Conservation (phyloP, 2,888 invertebrate genomes). For the Sclerodermus sp. region DNA sequence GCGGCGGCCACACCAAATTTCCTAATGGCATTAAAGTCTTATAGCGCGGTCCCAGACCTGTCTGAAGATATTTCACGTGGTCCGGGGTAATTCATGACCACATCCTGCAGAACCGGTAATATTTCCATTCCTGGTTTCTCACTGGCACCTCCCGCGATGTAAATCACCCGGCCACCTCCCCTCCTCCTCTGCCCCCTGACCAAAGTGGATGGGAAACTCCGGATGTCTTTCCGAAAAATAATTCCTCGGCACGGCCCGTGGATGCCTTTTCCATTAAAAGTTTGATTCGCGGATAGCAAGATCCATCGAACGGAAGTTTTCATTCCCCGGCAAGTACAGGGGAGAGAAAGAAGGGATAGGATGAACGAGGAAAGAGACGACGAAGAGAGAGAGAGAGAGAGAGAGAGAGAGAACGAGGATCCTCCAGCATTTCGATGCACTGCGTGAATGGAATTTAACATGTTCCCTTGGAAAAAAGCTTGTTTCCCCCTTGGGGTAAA, state of each 20-base stretch:
- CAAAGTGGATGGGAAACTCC: constrained; percentile 22
- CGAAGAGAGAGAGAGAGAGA: too few species aligned
- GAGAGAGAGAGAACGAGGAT: too few species aligned
- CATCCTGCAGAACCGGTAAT: constrained; percentile 29
- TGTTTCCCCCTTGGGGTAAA: too few species aligned
- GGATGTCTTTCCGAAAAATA: constrained; percentile 23
- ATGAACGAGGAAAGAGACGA: too few species aligned
- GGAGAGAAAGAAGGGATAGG: too few species aligned
- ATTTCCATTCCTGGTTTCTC: constrained; percentile 21
- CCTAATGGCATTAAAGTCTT: constrained; percentile 23
- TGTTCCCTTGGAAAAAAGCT: too few species aligned
- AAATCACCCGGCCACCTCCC: constrained; percentile 15
- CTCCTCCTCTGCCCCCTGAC: not conserved
- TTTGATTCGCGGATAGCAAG: constrained; percentile 24
- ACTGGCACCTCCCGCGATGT: constrained; percentile 22
- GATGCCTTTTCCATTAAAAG: constrained; percentile 28
- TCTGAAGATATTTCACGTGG: constrained; percentile 26
- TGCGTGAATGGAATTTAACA: too few species aligned
- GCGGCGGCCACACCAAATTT: constrained; percentile 5
- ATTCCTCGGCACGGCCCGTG: constrained; percentile 9
- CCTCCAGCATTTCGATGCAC: too few species aligned
- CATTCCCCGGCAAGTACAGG: not conserved
- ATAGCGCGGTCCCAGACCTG: constrained; percentile 14
- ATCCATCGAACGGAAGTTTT: constrained; percentile 11
- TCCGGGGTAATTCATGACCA: constrained; percentile 28